Evolutionary conservation across 2,888 invertebrate species (phyloP), one percentile per base, ranked within the genome.

Genomic region (Leptinotarsa tumamoca): DNA sequence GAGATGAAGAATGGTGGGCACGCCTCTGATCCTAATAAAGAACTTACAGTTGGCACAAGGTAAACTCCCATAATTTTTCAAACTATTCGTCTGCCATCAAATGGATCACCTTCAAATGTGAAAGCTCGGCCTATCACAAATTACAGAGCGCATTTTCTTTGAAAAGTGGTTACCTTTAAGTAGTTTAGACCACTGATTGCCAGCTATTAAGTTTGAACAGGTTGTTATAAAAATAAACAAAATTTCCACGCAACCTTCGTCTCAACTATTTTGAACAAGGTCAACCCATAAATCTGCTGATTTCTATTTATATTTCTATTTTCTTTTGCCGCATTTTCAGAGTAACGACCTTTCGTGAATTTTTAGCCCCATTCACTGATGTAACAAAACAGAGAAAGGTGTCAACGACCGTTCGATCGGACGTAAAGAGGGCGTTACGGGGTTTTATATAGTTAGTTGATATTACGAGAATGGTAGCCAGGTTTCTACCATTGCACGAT

Each of bases 161-260:
- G 63, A 63, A 63, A 63, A 63, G 27, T 63, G 63, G 63, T 43
- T 27, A 63, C 43, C 63, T 63, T 43, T 63, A 27, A 63, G 33
- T 27, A 27, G 63, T 33, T 63, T n/a, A 63, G 17, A 63, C 33
- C 63, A 33, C 33, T 33, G 43, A 63, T 63, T 43, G 63, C 43
- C 63, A 13, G 43, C 63, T 63, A 63, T 63, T 63, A 63, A 33
- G n/a, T 63, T 63, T 63, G 43, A 63, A 63, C 63, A 63, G 63
- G 63, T 63, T 63, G 63, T 63, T 63, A 63, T 43, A 43, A 63
- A 63, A 63, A 63, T 63, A 63, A 63, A 63, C 63, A 63, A 63
- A 63, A 63, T 63, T 33, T 63, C 63, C 63, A 63, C 43, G 43
- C 63, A 63, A 63, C 63, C 63, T 63, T 63, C 63, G 63, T 63